Conservation (phyloP, 2,113 vertebrate species). For the Dasyornis broadbenti region DNA sequence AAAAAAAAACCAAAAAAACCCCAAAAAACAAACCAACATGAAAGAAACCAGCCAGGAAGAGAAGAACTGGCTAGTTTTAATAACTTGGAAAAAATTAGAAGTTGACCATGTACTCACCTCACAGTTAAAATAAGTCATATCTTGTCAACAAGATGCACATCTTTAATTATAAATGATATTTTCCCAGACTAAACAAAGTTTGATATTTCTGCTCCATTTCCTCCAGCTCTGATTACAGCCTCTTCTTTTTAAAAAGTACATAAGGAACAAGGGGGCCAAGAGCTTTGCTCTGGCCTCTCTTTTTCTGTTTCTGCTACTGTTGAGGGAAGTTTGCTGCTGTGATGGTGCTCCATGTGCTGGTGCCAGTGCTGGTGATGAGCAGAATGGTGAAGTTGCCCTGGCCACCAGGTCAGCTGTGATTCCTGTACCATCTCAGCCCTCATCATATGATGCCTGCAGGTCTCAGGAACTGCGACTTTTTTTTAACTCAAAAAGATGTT, state of each 20-base stretch:
- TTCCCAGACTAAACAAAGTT: slow-evolving; percentile 22
- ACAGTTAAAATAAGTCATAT: neutral
- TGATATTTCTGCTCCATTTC: slow-evolving; percentile 24
- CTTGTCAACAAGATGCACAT: slow-evolving; percentile 8
- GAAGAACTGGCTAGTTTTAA: neutral
- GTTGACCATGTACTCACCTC: neutral
- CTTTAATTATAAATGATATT: slow-evolving; percentile 25
- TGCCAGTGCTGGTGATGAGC: neutral
- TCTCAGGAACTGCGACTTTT: neutral
- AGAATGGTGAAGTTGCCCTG: neutral
- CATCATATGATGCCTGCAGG: neutral
- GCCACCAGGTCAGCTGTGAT: neutral
- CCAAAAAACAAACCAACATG: too few species aligned
- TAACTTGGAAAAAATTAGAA: neutral
- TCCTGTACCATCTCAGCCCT: neutral
- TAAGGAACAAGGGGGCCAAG: neutral
- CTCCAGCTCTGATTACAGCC: neutral
- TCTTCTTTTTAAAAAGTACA: neutral
- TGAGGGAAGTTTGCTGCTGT: neutral
- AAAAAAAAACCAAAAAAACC: neutral
- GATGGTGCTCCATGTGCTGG: accelerated
- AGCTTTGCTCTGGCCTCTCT: neutral
- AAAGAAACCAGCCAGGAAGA: neutral
- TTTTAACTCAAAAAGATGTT: neutral
- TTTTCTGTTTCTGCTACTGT: neutral